Base-by-base conservation (phyloP, 1,140 invertebrate species). In the Holcopasites calliopsidis region DNA sequence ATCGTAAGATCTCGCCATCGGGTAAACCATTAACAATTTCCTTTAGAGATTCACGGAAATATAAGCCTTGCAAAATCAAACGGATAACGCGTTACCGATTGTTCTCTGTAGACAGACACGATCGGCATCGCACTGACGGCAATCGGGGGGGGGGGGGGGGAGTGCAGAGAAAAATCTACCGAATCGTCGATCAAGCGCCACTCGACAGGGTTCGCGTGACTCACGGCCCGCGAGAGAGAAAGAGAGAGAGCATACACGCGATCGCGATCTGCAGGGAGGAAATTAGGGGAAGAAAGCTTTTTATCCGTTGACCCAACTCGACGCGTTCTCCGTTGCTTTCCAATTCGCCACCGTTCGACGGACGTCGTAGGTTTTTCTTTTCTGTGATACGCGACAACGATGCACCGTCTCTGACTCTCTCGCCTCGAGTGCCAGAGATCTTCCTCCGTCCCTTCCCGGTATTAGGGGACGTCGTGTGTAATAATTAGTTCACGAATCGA, bases 321-420 rank as follows among this genome's bases (percentile, higher is more conserved):
- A 21, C 16, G 2, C 4, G 16, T 40, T 33, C 13, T 65, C 2
- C 33, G 26, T 5, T 7, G 52, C 5, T 26, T 69, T 69, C 23
- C 10, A 16, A 8, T 23, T 44, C 52, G 28, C 10, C 16, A 10
- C 16, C 23, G 16, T 16, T 44, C 66, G n/a, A 55, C 28, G n/a
- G 28, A 16, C 38, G 50, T 66, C 35, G 28, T 72, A 31, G 13
- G 44, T 49, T 64, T 72, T 72, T 74, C 23, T 54, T 68, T 74
- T 74, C 71, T 74, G 71, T 74, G 71, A 74, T 74, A 74, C 60
- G 71, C 71, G 60, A 65, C 71, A 66, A 73, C 70, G 70, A 65
- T 54, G 47, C 60, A 49, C 68, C 42, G 38, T 23, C 16, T 60
- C 58, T 38, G 47, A 18, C 42, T 16, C 13, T 38, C 35, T 7